Evolutionary conservation across 2,113 vertebrate species (phyloP).

Genomic region (Girardinichthys multiradiatus): DNA sequence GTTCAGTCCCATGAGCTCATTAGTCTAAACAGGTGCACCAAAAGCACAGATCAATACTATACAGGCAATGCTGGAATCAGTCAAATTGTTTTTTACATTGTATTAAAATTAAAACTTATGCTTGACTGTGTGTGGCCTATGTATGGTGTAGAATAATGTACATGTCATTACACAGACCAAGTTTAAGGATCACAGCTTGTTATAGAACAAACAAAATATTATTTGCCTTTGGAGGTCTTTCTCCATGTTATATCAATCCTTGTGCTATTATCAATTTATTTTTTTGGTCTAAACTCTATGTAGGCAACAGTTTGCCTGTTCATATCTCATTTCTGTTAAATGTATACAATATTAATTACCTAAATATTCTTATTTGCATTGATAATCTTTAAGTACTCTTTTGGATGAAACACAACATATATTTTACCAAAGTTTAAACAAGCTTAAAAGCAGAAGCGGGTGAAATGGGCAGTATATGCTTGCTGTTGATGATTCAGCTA

Average conservation of each 20-base stretch:
- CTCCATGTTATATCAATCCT: too few species aligned
- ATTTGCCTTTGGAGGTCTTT: not conserved
- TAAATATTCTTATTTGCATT: not conserved
- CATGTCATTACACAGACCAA: not conserved
- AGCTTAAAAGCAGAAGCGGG: not conserved
- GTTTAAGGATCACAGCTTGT: not conserved
- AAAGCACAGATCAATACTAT: not conserved
- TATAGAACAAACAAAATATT: not conserved
- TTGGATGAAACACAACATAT: not conserved
- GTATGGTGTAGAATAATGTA: not conserved
- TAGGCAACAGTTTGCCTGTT: not conserved
- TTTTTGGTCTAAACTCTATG: not conserved
- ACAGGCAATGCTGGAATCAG: not conserved
- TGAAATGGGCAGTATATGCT: not conserved
- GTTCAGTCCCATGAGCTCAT: not conserved
- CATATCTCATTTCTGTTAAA: not conserved
- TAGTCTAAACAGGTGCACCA: not conserved
- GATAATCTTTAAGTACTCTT: not conserved
- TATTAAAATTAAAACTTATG: not conserved
- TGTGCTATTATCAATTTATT: not conserved
- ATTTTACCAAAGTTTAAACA: not conserved
- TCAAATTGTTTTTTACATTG: not conserved
- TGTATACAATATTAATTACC: not conserved
- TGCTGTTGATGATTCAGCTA: slow-evolving; percentile 4
- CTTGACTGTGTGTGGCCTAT: not conserved